Conservation (phyloP, 92 coral and sea anemone species). For the Pocillopora meandrina region DNA sequence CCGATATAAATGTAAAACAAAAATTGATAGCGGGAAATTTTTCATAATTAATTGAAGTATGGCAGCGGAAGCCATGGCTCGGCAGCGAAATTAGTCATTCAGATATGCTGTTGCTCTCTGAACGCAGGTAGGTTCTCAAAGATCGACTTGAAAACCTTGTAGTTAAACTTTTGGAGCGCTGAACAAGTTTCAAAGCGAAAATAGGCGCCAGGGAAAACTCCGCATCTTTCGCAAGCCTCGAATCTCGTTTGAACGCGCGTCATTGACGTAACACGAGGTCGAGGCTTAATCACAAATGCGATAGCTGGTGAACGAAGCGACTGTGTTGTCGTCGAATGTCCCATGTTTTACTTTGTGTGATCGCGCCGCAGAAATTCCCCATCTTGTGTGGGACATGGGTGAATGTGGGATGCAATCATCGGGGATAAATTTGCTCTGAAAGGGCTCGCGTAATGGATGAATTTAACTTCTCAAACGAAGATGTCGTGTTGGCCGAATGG, state of each 20-base stretch:
- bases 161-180: background rate
- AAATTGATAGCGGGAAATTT: constrained; percentile 92
- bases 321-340: constrained; percentile 44
- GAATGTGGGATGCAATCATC: constrained; percentile 53
- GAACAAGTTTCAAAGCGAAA: background rate
- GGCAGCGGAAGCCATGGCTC: constrained; percentile 88
- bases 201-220: constrained; percentile 57
- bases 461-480: constrained; percentile 87
- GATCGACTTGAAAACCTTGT: constrained; percentile 20
- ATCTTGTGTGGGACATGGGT: constrained; percentile 33
- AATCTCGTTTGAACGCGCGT: constrained; percentile 67
- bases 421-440: constrained; percentile 56
- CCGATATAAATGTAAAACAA: constrained; percentile 93
- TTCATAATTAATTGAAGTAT: constrained; percentile 94
- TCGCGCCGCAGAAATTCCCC: constrained; percentile 25
- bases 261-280: constrained; percentile 78
- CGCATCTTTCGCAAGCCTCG: constrained; percentile 32
- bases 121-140: constrained; percentile 66
- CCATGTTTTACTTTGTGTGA: constrained; percentile 48
- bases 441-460: constrained; percentile 94
- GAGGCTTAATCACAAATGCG: constrained; percentile 77
- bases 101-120: constrained; percentile 57
- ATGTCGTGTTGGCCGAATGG: constrained; percentile 99
- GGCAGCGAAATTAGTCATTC: constrained; percentile 79
- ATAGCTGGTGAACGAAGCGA: constrained; percentile 38